phyloP scores from a whole-genome alignment of 2,797 vertebrate genomes.

The Microctenopoma stevenorrisi region DNA sequence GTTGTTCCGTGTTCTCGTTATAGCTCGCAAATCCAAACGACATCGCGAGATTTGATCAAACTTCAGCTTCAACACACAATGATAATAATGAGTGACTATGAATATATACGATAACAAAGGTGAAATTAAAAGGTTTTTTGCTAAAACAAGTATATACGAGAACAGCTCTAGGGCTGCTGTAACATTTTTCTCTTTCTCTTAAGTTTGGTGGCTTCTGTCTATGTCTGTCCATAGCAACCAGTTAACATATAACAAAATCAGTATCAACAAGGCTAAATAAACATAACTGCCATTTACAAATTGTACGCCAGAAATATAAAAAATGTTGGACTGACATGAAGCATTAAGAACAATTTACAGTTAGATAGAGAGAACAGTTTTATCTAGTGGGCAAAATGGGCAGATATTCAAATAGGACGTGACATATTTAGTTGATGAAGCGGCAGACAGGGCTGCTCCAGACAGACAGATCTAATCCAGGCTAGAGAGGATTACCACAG shows the following conservation, averaged over 20 bases:
- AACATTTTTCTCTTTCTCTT: too few relatives aligned
- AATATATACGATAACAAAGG: too few relatives aligned
- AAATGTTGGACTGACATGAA: too few relatives aligned
- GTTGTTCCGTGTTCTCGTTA: conserved; percentile 72
- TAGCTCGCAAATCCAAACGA: conserved; percentile 72
- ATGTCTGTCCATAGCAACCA: conserved; percentile 4
- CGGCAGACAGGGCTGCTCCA: conserved; percentile 25
- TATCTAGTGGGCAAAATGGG: too few relatives aligned
- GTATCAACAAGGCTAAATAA: background rate
- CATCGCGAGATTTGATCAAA: conserved; percentile 77
- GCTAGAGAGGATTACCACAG: conserved; percentile 47
- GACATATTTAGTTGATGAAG: conserved; percentile 14
- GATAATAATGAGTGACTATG: too few relatives aligned
- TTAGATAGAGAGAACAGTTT: too few relatives aligned
- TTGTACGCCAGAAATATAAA: too few relatives aligned
- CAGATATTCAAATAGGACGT: background rate
- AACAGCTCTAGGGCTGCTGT: too few relatives aligned
- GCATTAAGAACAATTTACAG: too few relatives aligned
- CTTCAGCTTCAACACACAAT: background rate
- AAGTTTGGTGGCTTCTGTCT: too few relatives aligned
- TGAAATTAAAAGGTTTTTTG: too few relatives aligned
- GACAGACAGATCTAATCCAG: conserved; percentile 50
- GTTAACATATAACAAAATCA: conserved; percentile 1
- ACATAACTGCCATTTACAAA: background rate
- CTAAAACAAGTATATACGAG: too few relatives aligned